A percentile compares a stretch with the other conserved stretches of the same genome.
Evolutionary conservation across 2,113 vertebrate species (phyloP).

Genomic region (Lycaon pictus): DNA sequence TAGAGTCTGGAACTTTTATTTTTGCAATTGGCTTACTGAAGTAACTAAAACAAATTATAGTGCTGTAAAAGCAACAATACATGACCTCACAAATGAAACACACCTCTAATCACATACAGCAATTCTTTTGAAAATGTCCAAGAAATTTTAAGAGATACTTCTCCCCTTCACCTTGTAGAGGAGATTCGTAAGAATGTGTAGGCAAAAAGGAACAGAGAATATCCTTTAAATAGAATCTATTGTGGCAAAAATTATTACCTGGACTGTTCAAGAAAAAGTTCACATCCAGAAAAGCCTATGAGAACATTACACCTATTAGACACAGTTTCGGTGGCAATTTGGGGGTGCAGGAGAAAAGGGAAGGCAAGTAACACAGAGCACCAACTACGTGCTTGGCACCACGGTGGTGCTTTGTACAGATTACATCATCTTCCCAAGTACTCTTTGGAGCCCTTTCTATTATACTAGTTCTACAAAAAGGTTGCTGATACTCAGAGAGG

Average conservation of each 20-base stretch:
- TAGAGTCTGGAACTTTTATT: constrained; percentile 1
- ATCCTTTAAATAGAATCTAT: constrained; percentile 30
- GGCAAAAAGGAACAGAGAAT: not conserved
- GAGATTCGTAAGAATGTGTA: not conserved
- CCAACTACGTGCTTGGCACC: not conserved
- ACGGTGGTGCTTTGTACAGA: not conserved
- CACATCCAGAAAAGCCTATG: constrained; percentile 9
- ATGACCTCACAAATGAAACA: constrained; percentile 28
- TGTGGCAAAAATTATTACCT: not conserved
- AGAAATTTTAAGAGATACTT: constrained; percentile 20
- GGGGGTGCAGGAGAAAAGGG: too few relatives aligned
- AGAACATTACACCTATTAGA: not conserved
- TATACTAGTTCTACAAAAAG: not conserved
- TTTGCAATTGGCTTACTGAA: constrained; percentile 9
- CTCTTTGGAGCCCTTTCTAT: not conserved
- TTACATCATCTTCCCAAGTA: not conserved
- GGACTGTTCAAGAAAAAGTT: not conserved
- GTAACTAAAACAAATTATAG: constrained; percentile 10
- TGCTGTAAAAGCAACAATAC: not conserved
- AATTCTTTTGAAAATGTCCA: constrained; percentile 16
- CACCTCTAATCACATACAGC: not conserved
- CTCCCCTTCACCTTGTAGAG: not conserved
- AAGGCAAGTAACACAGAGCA: not conserved
- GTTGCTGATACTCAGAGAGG: not conserved
- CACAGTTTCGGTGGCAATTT: not conserved